Conservation (phyloP, 2,888 invertebrate genomes). For the Papilio protenor region DNA sequence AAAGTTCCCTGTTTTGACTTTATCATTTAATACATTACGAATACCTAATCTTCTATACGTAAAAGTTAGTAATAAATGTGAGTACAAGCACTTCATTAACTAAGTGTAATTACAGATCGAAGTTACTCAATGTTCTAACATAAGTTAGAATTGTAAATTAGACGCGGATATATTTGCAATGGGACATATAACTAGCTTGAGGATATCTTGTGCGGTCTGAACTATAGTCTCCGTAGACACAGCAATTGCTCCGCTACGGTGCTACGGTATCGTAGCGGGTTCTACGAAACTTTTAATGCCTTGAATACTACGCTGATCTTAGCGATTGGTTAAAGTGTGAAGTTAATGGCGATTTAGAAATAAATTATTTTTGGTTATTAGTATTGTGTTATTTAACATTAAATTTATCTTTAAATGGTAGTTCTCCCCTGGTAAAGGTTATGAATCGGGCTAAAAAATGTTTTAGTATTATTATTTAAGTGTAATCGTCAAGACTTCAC, state of each 20-base stretch:
- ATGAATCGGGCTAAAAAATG: too few relatives aligned
- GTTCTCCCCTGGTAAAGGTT: too few relatives aligned
- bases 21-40: too few relatives aligned
- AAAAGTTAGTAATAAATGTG: too few relatives aligned
- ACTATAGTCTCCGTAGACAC: neutral
- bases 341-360: neutral
- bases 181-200: neutral
- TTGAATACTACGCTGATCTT: slow-evolving; percentile 31
- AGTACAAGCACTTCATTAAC: too few relatives aligned
- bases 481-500: too few relatives aligned
- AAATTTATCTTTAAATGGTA: too few relatives aligned
- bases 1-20: too few relatives aligned
- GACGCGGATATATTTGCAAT: neutral
- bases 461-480: too few relatives aligned
- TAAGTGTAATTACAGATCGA: too few relatives aligned
- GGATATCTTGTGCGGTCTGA: neutral
- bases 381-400: neutral
- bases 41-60: too few relatives aligned
- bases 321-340: slow-evolving; percentile 25
- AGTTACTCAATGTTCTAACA: neutral
- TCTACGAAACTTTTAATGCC: slow-evolving; percentile 46
- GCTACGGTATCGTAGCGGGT: slow-evolving; percentile 46
- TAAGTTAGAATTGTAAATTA: too few relatives aligned
- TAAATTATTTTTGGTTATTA: neutral
- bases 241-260: slow-evolving; percentile 38